Base-by-base conservation (phyloP, 2,113 vertebrate species). In the Pterocles orientalis region DNA sequence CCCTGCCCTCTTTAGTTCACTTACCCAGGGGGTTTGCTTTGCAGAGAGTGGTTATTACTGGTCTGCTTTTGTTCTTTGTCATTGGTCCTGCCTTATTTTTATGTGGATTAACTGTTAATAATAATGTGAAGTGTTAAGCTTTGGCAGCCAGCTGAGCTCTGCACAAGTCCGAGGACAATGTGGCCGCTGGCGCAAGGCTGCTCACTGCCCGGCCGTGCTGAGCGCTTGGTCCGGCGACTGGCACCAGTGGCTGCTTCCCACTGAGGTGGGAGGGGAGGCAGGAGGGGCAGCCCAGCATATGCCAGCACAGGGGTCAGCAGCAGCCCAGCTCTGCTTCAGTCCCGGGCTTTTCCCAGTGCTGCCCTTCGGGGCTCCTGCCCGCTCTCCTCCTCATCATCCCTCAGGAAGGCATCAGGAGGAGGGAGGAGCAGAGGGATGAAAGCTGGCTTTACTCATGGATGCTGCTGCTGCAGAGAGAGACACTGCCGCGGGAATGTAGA, bases 181-280 rank as follows among this genome's bases (percentile, higher is more conserved):
- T 2, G 10, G 90, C 62, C 4, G 4, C 26, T 31, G 64, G 69
- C 14, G 3, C 47, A 14, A 17, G 83, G 80, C 48, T 93, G 64
- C 50, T 75, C 0, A 2, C 75, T 5, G 14, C 43, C n/a, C 0
- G 51, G 72, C 6, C 39, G 5, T 5, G 1, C 61, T 4, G 5
- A 26, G 62, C 0, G 2, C 57, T 51, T 0, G 3, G 4, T 34
- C 31, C 0, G 14, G 56, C 8, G 1, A 25, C 47, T 3, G 3
- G 2, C 47, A 4, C 2, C 0, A 24, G 31, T 2, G 7, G 47
- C 2, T 4, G 0, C 21, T 19, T 43, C 20, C 34, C 1, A 1
- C 5, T 0, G 6, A 7, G 50, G 47, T 3, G 1, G 41, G 41
- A 3, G 25, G 31, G 53, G 7, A 19, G 29, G 45, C 6, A 6